A percentile compares a stretch with the other conserved stretches of the same genome.
These are phyloP conservation scores for Leptinotarsa peninsularis DNA, from an alignment of 2,888 invertebrate genomes.

Conservation along the genomic window DNA sequence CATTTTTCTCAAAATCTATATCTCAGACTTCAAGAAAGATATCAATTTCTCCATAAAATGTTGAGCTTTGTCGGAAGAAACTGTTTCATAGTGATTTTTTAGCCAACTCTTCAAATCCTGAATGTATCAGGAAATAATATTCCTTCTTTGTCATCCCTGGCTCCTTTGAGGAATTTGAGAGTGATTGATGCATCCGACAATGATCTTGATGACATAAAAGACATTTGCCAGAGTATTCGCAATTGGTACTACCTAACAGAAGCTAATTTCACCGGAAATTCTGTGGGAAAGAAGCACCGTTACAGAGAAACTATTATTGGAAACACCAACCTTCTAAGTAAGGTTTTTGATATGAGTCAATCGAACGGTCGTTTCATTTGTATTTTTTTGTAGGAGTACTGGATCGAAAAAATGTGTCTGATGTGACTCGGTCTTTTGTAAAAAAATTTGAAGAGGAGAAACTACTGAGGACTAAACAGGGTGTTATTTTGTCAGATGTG, in stretches of 20 bases:
- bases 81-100: slow-evolving; percentile 48
- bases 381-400: slow-evolving; percentile 67
- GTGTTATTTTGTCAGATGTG: slow-evolving; percentile 54
- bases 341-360: slow-evolving; percentile 34
- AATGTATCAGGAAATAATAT: slow-evolving; percentile 76
- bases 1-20: too few species aligned
- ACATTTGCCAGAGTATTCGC: slow-evolving; percentile 70
- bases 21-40: too few species aligned
- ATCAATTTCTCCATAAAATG: too few species aligned
- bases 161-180: slow-evolving; percentile 69
- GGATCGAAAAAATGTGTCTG: slow-evolving; percentile 72
- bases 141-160: slow-evolving; percentile 68
- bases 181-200: slow-evolving; percentile 73
- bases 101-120: slow-evolving; percentile 72
- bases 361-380: slow-evolving; percentile 10
- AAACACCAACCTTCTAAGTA: slow-evolving; percentile 73
- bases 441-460: slow-evolving; percentile 73
- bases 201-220: slow-evolving; percentile 69
- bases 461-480: slow-evolving; percentile 48
- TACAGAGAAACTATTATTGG: slow-evolving; percentile 77
- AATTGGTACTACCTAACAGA: slow-evolving; percentile 70
- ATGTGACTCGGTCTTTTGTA: slow-evolving; percentile 72
- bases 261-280: slow-evolving; percentile 73
- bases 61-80: too few species aligned
- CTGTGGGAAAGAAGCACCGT: slow-evolving; percentile 72